Evolutionary conservation across 2,888 invertebrate genomes (phyloP), one percentile per base, ranked within the genome.

Genomic region (Elysia crispata): DNA sequence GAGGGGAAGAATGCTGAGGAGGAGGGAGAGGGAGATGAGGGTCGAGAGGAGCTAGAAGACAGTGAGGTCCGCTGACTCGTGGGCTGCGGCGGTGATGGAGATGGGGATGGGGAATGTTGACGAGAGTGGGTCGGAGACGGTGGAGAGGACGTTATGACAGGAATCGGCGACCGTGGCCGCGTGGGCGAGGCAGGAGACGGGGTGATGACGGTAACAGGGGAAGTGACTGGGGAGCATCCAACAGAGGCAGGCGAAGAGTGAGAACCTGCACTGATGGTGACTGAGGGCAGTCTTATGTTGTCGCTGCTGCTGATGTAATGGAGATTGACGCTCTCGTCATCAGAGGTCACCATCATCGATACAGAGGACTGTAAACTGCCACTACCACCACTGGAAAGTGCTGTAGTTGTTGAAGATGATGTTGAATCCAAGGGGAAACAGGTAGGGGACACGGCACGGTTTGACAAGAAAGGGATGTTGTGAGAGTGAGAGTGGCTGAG

Each of bases 201-300:
- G 20, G 80, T 80, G 69, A 80, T 80, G 25, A 76, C 69, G 28
- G 80, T 76, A 33, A 80, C 62, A 13, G 80, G 80, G 25, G 80
- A 80, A 23, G 80, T 80, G 15, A 30, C 33, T 3, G 80, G 80
- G 20, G 80, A 80, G 64, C 80, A 80, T 15, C 75, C 80, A 1
- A 41, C 33, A 6, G 80, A 80, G n/a, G 72, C 49, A 28, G 80
- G 80, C n/a, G 76, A 72, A 72, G 80, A 80, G 72, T 80, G 80
- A 8, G 33, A 18, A 18, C 60, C 60, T 8, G 60, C 60, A 6
- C 8, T 23, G 74, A 74, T 74, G 67, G 73, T 50, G 41, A 73
- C 28, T 57, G 73, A 25, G 78, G 73, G 8, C 70, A 73, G 33
- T 69, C 25, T 11, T 15, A 67, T 50, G 73, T n/a, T 31, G 30